phyloP scores from a whole-genome alignment of 2,113 vertebrate species.

The Aythya baeri region DNA sequence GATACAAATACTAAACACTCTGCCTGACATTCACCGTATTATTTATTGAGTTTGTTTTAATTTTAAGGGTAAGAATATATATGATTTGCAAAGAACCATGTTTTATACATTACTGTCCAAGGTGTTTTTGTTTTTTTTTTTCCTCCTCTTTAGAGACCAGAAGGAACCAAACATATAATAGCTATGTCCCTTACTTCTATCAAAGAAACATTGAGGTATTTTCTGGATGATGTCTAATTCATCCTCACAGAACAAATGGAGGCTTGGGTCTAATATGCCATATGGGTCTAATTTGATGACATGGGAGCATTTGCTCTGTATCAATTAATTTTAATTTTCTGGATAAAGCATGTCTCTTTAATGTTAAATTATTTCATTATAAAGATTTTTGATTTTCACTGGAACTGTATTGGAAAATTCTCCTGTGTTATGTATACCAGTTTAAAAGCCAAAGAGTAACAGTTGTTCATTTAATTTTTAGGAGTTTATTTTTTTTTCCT shows the following conservation, averaged over 20 bases:
- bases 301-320: neutral
- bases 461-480: neutral
- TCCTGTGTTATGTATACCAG: neutral
- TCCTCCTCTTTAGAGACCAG: neutral
- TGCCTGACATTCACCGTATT: neutral
- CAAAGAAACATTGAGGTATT: neutral
- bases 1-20: neutral
- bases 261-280: neutral
- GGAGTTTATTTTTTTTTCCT: neutral
- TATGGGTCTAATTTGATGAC: neutral
- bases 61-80: neutral
- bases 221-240: neutral
- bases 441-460: neutral
- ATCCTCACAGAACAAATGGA: neutral
- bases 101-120: neutral
- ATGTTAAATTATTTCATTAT: neutral
- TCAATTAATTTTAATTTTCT: slow-evolving; percentile 41
- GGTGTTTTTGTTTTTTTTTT: neutral
- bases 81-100: neutral
- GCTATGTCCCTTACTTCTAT: neutral
- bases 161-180: neutral
- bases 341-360: neutral
- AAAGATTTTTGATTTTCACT: neutral
- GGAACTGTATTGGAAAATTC: neutral
- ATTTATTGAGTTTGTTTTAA: neutral